Base-by-base conservation (phyloP, 2,888 invertebrate species). In the Ormyrus pomaceus region DNA sequence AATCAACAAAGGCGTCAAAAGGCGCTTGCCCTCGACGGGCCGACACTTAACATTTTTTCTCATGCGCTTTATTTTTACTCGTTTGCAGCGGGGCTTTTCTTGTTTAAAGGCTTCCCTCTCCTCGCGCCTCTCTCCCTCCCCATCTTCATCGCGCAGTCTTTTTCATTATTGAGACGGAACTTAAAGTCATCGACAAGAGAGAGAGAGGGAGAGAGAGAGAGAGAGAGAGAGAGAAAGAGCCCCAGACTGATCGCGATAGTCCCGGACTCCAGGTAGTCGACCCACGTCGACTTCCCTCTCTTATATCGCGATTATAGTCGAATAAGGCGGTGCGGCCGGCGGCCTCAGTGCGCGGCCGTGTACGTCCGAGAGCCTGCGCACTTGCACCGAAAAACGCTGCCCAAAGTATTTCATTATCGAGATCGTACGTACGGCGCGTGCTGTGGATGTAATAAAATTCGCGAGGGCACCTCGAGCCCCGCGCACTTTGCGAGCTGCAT, bases 371-470 rank as follows among this genome's bases (percentile, higher is more conserved):
- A 46, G 64, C 59, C 55, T 56, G 73, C 62, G 72, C 65, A 73
- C 70, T 19, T 51, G 71, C 70, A 62, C 71, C 77, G 77, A 79
- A 81, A 86, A 84, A 83, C 83, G 81, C 83, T 83, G 80, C 83
- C 78, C 82, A 83, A 83, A 84, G 85, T 86, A 86, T 87, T 86
- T 86, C 86, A 86, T 86, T 87, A 87, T 86, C 86, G 85, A 85
- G 85, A 86, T 87, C 84, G 83, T 84, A 82, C 84, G 82, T 19
- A 19, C 19, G 19, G 19, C 19, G 19, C 19, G 82, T 79, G 82
- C 72, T 83, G 84, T 58, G 64, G 72, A 74, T 56, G 82, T 84
- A 86, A 86, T 87, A 87, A 87, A 87, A 86, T 85, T 86, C 84
- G 85, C 77, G 65, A 68, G 65, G 75, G 78, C 73, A 19, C 19